Percentiles rank a stretch among this genome's conserved stretches.
Evolutionary conservation across 2,888 invertebrate genomes (phyloP).

Genomic region (Hydriomena furcata): DNA sequence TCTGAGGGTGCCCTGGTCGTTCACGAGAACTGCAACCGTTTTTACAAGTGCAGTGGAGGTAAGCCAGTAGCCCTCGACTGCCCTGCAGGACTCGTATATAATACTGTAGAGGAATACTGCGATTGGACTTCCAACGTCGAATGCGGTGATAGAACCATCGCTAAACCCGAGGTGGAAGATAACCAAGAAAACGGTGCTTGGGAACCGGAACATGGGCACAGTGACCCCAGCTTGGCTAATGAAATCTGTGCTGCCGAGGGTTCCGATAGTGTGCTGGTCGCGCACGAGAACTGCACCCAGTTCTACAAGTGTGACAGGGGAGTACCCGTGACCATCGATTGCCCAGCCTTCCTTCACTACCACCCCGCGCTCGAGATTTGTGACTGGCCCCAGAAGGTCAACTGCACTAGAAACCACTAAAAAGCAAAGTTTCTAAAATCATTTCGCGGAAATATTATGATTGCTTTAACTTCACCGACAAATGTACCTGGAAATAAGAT

Average conservation of each 20-base stretch:
- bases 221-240: constrained; percentile 29
- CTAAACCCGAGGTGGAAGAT: background rate
- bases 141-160: constrained; percentile 24
- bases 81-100: constrained; percentile 26
- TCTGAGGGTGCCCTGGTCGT: constrained; percentile 30
- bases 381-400: constrained; percentile 47
- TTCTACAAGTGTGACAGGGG: constrained; percentile 45
- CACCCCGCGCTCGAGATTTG: constrained; percentile 41
- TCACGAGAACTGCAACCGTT: constrained; percentile 35
- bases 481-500: background rate
- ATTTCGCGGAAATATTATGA: background rate
- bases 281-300: constrained; percentile 45
- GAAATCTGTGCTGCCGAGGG: constrained; percentile 26
- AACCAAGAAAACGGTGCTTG: constrained; percentile 6
- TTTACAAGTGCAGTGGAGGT: constrained; percentile 30
- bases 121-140: constrained; percentile 32
- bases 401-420: constrained; percentile 39
- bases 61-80: constrained; percentile 24
- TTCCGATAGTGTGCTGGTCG: constrained; percentile 34
- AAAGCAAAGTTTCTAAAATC: background rate
- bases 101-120: constrained; percentile 20
- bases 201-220: constrained; percentile 10
- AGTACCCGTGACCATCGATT: constrained; percentile 35
- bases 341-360: constrained; percentile 41
- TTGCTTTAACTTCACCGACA: background rate